Percentiles rank a stretch among this genome's conserved stretches.
phyloP scores from a whole-genome alignment of 1,140 invertebrate species.

The Aricia agestis region DNA sequence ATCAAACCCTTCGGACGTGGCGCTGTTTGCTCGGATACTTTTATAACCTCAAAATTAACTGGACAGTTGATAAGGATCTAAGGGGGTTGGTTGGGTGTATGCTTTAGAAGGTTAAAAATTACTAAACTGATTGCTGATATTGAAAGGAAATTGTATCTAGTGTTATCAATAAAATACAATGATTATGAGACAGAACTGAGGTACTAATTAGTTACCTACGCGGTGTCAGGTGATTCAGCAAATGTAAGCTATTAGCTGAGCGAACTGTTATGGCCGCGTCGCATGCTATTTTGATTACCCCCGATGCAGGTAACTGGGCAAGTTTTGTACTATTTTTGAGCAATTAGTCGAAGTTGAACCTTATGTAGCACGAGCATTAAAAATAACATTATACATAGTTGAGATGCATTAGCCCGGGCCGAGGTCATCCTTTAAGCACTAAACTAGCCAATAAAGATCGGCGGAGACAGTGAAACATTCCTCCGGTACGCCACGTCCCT shows the following conservation, averaged over 20 bases:
- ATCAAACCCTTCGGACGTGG: conserved; percentile 27
- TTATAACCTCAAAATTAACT: background rate
- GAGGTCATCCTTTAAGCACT: too few relatives aligned
- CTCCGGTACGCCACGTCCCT: conserved; percentile 2
- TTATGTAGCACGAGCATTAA: background rate
- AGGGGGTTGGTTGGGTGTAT: too few relatives aligned
- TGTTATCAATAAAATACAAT: too few relatives aligned
- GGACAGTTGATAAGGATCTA: too few relatives aligned
- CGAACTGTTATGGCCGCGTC: conserved; percentile 41
- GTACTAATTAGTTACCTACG: background rate
- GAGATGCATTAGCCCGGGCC: too few relatives aligned
- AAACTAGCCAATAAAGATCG: conserved; percentile 4
- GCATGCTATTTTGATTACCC: conserved; percentile 45
- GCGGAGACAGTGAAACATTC: background rate
- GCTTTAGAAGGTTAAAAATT: too few relatives aligned
- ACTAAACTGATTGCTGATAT: too few relatives aligned
- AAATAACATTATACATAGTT: background rate
- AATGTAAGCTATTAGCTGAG: conserved; percentile 35
- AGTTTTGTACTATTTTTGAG: conserved; percentile 24
- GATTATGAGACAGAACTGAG: too few relatives aligned
- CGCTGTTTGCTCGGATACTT: conserved; percentile 7
- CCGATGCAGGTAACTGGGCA: conserved; percentile 15
- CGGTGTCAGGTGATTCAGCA: background rate
- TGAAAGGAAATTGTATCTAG: too few relatives aligned
- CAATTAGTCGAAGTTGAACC: background rate